Evolutionary conservation across 2,888 invertebrate species (phyloP), one percentile per base, ranked within the genome.

Genomic region (Craniophora ligustri): DNA sequence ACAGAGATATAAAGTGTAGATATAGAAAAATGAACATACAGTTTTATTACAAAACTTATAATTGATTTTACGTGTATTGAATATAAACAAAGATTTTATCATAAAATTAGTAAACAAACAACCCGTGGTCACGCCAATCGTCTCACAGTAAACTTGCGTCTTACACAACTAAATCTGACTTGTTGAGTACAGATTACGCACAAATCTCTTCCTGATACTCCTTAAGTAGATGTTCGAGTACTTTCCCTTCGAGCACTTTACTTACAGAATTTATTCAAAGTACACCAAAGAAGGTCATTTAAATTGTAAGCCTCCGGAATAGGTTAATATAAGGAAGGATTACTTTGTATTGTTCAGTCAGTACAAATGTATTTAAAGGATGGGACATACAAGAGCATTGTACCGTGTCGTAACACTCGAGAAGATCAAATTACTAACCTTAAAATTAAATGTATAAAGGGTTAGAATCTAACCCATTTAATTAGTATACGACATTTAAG

Each of bases 221-320:
- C 13, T 44, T 36, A 54, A 54, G 64, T 54, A 59, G 44, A 38
- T 53, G 19, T 46, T 50, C 14, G 30, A 57, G 49, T 55, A 44
- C 50, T 54, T 47, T 44, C n/a, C 30, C 49, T 44, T 32, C 30
- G 39, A 56, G 46, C 47, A 55, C 44, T 67, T 47, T 35, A 45
- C 45, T 16, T 50, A 32, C 36, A 47, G 46, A 71, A 62, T 67
- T n/a, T 58, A 58, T 71, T 65, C 48, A 64, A 65, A 62, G 49
- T 57, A 46, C 35, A 48, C 55, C 53, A 60, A 56, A 50, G 34
- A 42, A 14, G 23, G 31, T 36, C 39, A 54, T 58, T 67, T 49
- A 44, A 58, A 67, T 51, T 42, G 50, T 45, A 67, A 57, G 47
- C 45, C 28, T 34, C 28, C 38, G 34, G 35, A 60, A 47, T 50